Evolutionary conservation across 37 sponge, comb jelly and placozoan species (phyloP).

Genomic region (Ephydatia muelleri): DNA sequence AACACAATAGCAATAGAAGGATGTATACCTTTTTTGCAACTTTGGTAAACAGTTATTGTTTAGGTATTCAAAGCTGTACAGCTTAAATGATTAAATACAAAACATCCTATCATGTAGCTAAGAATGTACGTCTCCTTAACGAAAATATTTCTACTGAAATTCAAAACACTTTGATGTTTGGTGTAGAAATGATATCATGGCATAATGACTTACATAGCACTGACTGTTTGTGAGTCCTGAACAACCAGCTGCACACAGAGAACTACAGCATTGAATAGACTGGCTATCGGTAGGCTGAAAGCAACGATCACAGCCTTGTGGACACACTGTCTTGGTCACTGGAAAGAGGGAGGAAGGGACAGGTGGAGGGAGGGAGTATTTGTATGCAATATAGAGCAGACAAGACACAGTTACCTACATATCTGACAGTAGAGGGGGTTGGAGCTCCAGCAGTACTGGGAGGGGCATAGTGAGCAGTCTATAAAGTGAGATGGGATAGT

Average conservation of each 20-base stretch:
- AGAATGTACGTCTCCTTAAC: no score
- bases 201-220: constrained; percentile 27
- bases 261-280: constrained; percentile 44
- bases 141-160: no score
- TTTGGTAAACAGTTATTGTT: no score
- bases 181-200: background rate
- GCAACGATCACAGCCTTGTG: constrained; percentile 14
- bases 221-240: constrained; percentile 31
- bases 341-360: background rate
- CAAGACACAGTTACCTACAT: constrained; percentile 3
- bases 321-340: constrained; percentile 47
- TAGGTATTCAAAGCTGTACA: no score
- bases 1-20: no score
- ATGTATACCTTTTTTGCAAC: no score
- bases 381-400: background rate
- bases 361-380: background rate
- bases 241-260: constrained; percentile 70
- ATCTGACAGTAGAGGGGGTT: constrained; percentile 34
- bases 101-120: no score
- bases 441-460: constrained; percentile 26
- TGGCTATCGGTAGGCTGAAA: constrained; percentile 1
- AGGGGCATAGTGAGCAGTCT: constrained; percentile 13
- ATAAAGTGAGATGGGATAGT: background rate
- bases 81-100: no score
- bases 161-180: background rate